Evolutionary conservation across 37 sponge, comb jelly and placozoan species (phyloP), one percentile per base, ranked within the genome.

Genomic region (Chondrilla cf. caribensis): DNA sequence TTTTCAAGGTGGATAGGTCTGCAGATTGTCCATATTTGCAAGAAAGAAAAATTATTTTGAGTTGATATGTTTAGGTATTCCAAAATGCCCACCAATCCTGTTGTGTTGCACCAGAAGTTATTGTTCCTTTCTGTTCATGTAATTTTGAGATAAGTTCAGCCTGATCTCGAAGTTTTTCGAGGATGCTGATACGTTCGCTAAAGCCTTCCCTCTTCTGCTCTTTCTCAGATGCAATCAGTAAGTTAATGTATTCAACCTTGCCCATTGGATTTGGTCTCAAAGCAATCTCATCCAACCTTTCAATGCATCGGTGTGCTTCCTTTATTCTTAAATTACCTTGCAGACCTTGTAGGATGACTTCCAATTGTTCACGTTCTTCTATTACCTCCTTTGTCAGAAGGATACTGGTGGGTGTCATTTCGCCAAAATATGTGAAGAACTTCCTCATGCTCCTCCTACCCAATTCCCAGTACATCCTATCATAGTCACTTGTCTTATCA

Each of bases 381-480:
- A 93, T n/a, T 5, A 93, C 90, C 35, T 87, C 78, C 28, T 81
- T 77, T 0, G 90, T 93, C 36, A 85, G 51, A 31, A 22, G 26
- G 31, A 93, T 60, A 76, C 88, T 87, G 4, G 31, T 29, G 6
- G 58, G 4, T 5, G 78, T 42, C 19, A 77, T 58, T 17, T 28
- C 14, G 29, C 41, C 21, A 9, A 93, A 70, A 11, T 76, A 11
- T 6, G 22, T 60, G 54, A 93, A 89, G 70, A 89, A 93, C 2
- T 77, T 58, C 6, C 57, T 37, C 36, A 89, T 78, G 54, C 85
- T 85, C 9, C 29, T 38, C 31, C 38, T 41, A 0, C 90, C 93
- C 93, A 93, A 89, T 35, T 84, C 51, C 90, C 93, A 93, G 54
- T 84, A 88, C 84, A 38, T 68, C 17, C 28, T 43, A 21, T 55